A percentile compares a stretch with the other conserved stretches of the same genome.
Conservation (phyloP, 1,140 invertebrate genomes). For the Pinna nobilis region DNA sequence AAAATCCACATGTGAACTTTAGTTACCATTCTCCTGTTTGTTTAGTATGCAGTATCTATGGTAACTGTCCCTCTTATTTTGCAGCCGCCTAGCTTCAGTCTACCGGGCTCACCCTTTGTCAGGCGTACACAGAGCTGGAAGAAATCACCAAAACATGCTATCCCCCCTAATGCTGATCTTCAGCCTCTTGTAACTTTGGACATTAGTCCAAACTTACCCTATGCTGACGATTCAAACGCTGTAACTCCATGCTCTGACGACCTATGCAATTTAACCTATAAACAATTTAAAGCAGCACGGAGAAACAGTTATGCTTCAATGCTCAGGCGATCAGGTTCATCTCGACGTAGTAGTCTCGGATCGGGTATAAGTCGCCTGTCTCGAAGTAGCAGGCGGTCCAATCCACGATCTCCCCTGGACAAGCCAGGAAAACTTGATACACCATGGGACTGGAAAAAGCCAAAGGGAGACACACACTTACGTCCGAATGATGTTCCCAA, state of each 20-base stretch:
- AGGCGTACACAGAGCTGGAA: constrained; percentile 86
- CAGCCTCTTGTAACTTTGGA: too few relatives aligned
- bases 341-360: constrained; percentile 64
- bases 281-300: constrained; percentile 52
- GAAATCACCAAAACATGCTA: constrained; percentile 75
- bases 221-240: constrained; percentile 97
- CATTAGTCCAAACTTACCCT: constrained; percentile 93
- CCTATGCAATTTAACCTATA: constrained; percentile 69
- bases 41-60: too few relatives aligned
- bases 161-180: constrained; percentile 94
- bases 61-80: constrained; percentile 68
- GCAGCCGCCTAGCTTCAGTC: constrained; percentile 92
- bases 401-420: constrained; percentile 49
- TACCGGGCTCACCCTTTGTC: constrained; percentile 97
- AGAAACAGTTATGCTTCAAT: constrained; percentile 62
- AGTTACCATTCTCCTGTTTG: too few relatives aligned
- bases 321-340: constrained; percentile 49
- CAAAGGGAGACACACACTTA: constrained; percentile 52
- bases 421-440: constrained; percentile 59
- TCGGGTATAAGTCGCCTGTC: too few relatives aligned
- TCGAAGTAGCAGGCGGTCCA: constrained; percentile 60
- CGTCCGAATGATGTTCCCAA: constrained; percentile 68
- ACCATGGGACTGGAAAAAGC: constrained; percentile 55
- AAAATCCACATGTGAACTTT: too few relatives aligned
- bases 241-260: constrained; percentile 99